Evolutionary conservation across 2,113 vertebrate species (phyloP).

Genomic region (Anguilla japonica): DNA sequence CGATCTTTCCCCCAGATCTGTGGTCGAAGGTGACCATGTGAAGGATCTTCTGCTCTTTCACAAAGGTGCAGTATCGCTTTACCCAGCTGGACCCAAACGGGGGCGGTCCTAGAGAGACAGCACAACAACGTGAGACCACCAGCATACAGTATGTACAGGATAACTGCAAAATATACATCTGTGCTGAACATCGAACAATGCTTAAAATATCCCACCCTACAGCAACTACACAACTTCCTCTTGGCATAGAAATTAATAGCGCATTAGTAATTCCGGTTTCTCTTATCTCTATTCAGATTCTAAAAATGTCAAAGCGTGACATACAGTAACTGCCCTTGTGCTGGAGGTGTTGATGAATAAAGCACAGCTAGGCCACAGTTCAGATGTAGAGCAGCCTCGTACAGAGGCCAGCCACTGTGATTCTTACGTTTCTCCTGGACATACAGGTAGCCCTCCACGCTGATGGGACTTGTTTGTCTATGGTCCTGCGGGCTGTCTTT

Average conservation of each 20-base stretch:
- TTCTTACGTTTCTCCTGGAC: slow-evolving; percentile 92
- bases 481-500: slow-evolving; percentile 84
- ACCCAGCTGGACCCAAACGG: slow-evolving; percentile 98
- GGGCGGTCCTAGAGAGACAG: slow-evolving; percentile 77
- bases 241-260: neutral
- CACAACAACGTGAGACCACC: neutral
- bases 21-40: slow-evolving; percentile 94
- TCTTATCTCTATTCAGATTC: too few relatives aligned
- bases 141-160: neutral
- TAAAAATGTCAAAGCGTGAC: too few relatives aligned
- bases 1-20: slow-evolving; percentile 89
- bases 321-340: too few relatives aligned
- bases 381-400: neutral
- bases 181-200: neutral
- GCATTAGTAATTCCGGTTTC: too few relatives aligned
- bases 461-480: slow-evolving; percentile 85
- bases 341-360: neutral
- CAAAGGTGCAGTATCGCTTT: slow-evolving; percentile 93
- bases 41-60: slow-evolving; percentile 90
- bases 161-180: neutral
- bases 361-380: neutral
- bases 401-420: neutral
- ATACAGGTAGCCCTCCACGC: slow-evolving; percentile 92
- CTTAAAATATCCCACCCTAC: neutral
- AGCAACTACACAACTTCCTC: neutral